A percentile compares a stretch with the other conserved stretches of the same genome.
These are phyloP conservation scores for Caenorhabditis latens DNA, from an alignment of 1,140 invertebrate genomes.

Conservation along the genomic window DNA sequence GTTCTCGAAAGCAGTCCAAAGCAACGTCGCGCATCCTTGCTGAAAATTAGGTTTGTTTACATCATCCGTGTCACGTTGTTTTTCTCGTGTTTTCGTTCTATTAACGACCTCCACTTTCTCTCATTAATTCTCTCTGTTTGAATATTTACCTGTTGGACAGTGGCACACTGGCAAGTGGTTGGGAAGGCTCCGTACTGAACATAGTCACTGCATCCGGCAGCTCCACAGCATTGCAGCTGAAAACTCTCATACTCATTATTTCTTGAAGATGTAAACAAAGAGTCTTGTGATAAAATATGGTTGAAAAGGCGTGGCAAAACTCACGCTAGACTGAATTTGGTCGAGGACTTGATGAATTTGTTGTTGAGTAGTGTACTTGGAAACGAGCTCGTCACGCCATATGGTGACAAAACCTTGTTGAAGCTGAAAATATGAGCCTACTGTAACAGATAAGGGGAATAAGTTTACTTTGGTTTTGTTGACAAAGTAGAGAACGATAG, in stretches of 20 bases:
- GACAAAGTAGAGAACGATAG: slow-evolving; percentile 57
- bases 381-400: slow-evolving; percentile 33
- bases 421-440: slow-evolving; percentile 36
- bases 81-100: neutral
- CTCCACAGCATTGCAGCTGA: slow-evolving; percentile 62
- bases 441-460: neutral
- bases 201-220: slow-evolving; percentile 55
- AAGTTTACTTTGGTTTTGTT: slow-evolving; percentile 53
- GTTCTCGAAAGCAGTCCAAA: slow-evolving; percentile 52
- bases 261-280: neutral
- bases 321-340: slow-evolving; percentile 53
- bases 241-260: neutral
- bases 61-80: neutral
- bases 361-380: slow-evolving; percentile 47
- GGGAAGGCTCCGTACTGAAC: slow-evolving; percentile 3
- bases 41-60: slow-evolving; percentile 55
- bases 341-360: slow-evolving; percentile 23
- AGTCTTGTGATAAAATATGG: neutral
- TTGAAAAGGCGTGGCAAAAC: neutral
- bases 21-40: slow-evolving; percentile 48
- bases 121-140: neutral
- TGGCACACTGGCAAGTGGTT: slow-evolving; percentile 24
- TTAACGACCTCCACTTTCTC: neutral
- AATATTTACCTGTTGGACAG: slow-evolving; percentile 14
- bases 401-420: slow-evolving; percentile 12